Conservation (phyloP, 2,113 vertebrate genomes). For the Electrona antarctica region DNA sequence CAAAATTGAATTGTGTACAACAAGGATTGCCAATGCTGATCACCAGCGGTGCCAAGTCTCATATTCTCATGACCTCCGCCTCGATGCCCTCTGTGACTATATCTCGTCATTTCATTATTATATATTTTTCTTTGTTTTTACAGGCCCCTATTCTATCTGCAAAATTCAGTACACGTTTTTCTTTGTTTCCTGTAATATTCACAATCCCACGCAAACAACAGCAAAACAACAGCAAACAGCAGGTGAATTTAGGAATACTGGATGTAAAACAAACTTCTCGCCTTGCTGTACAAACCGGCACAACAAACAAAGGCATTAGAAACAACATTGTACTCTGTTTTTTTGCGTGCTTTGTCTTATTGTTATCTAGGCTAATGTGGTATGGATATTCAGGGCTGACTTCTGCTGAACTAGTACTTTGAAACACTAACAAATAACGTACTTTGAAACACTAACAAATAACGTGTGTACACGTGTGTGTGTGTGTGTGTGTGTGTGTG, state of each 20-base stretch:
- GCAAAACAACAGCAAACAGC: constrained; percentile 42
- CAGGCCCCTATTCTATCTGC: constrained; percentile 18
- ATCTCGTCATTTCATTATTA: too few relatives aligned
- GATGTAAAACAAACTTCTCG: constrained; percentile 58
- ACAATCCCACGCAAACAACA: constrained; percentile 31
- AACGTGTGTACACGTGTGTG: not conserved
- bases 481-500: constrained; percentile 35
- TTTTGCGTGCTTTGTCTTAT: constrained; percentile 41
- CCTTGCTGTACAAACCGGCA: constrained; percentile 34
- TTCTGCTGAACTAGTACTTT: constrained; percentile 72
- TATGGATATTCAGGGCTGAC: constrained; percentile 57
- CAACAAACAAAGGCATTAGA: constrained; percentile 61
- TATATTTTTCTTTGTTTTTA: not conserved
- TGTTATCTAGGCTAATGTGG: constrained; percentile 63
- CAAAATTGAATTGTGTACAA: too few relatives aligned
- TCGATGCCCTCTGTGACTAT: not conserved
- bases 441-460: constrained; percentile 50
- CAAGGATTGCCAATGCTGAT: not conserved
- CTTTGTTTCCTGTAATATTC: constrained; percentile 13
- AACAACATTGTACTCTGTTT: constrained; percentile 40
- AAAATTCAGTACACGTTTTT: constrained; percentile 14
- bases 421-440: constrained; percentile 44
- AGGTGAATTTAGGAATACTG: constrained; percentile 49
- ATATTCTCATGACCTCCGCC: not conserved
- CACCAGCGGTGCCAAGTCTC: constrained; percentile 3